A percentile compares a stretch with the other conserved stretches of the same genome.
These are phyloP conservation scores for Sarcophaga carnaria DNA, from an alignment of 2,888 invertebrate genomes.

Conservation along the genomic window DNA sequence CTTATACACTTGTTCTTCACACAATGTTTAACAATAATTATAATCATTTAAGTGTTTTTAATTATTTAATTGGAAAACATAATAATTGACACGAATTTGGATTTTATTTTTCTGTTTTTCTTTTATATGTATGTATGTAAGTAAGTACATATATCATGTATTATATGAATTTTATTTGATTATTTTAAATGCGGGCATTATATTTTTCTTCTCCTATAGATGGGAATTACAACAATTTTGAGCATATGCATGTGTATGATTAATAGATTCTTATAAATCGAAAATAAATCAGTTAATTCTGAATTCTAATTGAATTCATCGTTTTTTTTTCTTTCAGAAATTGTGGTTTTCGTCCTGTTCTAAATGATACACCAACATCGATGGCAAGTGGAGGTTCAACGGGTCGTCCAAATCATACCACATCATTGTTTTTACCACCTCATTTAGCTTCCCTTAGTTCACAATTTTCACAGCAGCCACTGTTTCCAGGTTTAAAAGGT, in stretches of 20 bases:
- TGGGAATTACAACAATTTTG: not conserved
- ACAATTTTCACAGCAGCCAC: conserved; percentile 90
- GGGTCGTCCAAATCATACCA: conserved; percentile 84
- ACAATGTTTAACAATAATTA: conserved; percentile 31
- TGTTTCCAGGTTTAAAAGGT: conserved; percentile 92
- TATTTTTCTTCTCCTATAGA: not conserved
- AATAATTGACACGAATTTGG: conserved; percentile 69
- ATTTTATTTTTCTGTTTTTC: conserved; percentile 27
- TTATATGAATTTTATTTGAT: conserved; percentile 10
- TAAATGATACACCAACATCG: conserved; percentile 81
- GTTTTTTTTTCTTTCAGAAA: conserved; percentile 81
- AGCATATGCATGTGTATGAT: not conserved
- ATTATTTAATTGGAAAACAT: conserved; percentile 69
- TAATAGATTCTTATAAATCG: not conserved
- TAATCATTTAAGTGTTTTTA: conserved; percentile 65
- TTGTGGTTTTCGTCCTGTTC: conserved; percentile 84
- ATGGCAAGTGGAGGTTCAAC: conserved; percentile 49
- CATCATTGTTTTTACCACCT: conserved; percentile 92
- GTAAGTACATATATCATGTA: not conserved
- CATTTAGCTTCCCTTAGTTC: conserved; percentile 89
- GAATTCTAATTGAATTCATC: not conserved
- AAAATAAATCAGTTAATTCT: not conserved
- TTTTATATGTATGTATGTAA: not conserved
- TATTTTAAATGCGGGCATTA: conserved; percentile 37
- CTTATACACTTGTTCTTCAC: not conserved